phyloP scores from a whole-genome alignment of 2,888 invertebrate species.

The Diadromus collaris region DNA sequence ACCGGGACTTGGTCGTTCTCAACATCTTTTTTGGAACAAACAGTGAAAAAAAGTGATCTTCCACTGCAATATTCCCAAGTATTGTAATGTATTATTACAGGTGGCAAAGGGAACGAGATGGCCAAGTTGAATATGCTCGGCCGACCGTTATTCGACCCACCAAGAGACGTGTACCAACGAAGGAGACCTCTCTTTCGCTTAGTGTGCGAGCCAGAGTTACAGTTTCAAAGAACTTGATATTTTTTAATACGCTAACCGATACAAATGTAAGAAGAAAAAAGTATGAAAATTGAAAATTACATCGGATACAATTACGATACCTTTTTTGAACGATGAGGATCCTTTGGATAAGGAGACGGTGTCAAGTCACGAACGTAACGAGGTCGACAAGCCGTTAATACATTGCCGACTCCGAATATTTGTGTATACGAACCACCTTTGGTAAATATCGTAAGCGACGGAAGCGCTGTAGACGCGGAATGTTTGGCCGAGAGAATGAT shows the following conservation, averaged over 20 bases:
- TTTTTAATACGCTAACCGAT: not conserved
- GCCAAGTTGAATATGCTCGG: conserved; percentile 71
- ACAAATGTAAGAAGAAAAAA: not conserved
- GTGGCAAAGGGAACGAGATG: conserved; percentile 59
- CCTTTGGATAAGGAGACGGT: no score
- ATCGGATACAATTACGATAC: no score
- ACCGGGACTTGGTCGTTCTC: not conserved
- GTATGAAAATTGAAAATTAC: not conserved
- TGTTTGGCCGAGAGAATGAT: not conserved
- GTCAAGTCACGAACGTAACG: no score
- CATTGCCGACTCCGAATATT: not conserved
- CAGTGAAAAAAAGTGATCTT: not conserved
- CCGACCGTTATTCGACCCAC: conserved; percentile 77
- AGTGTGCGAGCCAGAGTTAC: conserved; percentile 22
- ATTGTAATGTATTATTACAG: not conserved
- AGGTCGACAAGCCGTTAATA: no score
- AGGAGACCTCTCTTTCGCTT: conserved; percentile 29
- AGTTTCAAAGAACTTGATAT: not conserved
- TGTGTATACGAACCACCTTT: not conserved
- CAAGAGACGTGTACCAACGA: conserved; percentile 67
- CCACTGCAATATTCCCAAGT: conserved; percentile 4
- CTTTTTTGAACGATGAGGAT: no score
- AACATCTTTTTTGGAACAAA: not conserved
- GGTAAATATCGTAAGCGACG: not conserved
- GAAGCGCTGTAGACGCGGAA: not conserved